Percentiles rank a stretch among this genome's conserved stretches.
Conservation (phyloP, 2,888 invertebrate species). For the Drosophila picticornis region DNA sequence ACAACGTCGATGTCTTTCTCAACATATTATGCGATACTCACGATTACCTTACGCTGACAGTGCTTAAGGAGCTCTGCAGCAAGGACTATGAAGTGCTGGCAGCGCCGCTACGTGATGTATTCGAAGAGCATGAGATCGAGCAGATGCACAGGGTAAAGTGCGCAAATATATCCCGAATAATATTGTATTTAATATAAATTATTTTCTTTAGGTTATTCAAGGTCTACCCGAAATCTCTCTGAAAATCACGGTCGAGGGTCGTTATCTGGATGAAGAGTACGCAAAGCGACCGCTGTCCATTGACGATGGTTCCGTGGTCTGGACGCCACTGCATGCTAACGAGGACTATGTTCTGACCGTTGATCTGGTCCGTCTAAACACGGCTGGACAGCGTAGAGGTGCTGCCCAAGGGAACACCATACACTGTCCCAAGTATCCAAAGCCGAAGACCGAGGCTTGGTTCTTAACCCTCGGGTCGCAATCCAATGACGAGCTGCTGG, state of each 20-base stretch:
- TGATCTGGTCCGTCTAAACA: conserved; percentile 86
- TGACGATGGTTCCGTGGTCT: conserved; percentile 84
- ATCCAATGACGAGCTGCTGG: conserved; percentile 90
- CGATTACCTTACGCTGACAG: conserved; percentile 81
- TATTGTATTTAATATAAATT: neutral
- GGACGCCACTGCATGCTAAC: conserved; percentile 89
- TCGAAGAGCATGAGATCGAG: conserved; percentile 90
- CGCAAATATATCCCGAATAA: neutral
- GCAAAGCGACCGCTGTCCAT: conserved; percentile 81
- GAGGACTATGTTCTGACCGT: conserved; percentile 91
- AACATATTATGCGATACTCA: conserved; percentile 79
- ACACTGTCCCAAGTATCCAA: conserved; percentile 94
- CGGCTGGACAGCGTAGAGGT: conserved; percentile 83
- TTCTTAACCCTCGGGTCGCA: conserved; percentile 93
- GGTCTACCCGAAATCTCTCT: conserved; percentile 89
- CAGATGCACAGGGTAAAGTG: conserved; percentile 87
- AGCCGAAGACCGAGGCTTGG: conserved; percentile 98
- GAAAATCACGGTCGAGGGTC: conserved; percentile 87
- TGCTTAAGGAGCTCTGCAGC: conserved; percentile 81
- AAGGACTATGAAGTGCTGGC: conserved; percentile 88
- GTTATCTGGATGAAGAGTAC: conserved; percentile 83
- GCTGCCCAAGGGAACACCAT: conserved; percentile 87
- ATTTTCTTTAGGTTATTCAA: conserved; percentile 86
- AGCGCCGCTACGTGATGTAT: conserved; percentile 87
- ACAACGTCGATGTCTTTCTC: conserved; percentile 88